Base-by-base conservation (phyloP, 2,113 vertebrate species). In the Plestiodon gilberti region DNA sequence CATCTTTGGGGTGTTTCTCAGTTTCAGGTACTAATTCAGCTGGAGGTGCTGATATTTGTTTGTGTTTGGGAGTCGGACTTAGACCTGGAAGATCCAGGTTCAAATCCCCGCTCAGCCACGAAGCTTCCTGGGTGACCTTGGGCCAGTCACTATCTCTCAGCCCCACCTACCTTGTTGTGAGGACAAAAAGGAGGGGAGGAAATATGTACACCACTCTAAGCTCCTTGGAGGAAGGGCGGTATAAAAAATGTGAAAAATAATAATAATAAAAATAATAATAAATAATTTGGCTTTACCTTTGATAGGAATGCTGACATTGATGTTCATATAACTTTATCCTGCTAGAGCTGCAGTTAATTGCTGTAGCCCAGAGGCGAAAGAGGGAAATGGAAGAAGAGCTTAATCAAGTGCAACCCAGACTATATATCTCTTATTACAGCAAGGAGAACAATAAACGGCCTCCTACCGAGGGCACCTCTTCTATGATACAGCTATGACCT, bases 331-430 rank as follows among this genome's bases (percentile, higher is more conserved):
- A 15, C 74, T 6, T 86, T 69, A 79, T 65, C 48, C 20, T 22
- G 22, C 15, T 59, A 78, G 84, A 2, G 40, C 17, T 85, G 14
- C 3, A 79, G 33, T 85, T 90, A 87, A 90, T n/a, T 61, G 7
- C 43, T 90, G 2, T 0, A 71, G 38, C 82, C 88, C 78, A 67
- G 1, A 1, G 1, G 18, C 38, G 23, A 22, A 57, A 1, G 3
- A 87, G 28, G 75, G 6, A 6, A 83, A 85, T 20, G 30, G 57
- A 15, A 82, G 40, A 75, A 82, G 40, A 75, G 25, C 61, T 35
- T 88, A 70, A 30, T 62, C 33, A 61, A 77, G 81, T 85, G 43
- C 88, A 82, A 11, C 23, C 74, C 9, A 80, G 6, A 13, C 20
- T 88, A 67, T 1, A 0, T 0, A 0, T 79, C 8, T 38, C 40